Evolutionary conservation across 2,797 vertebrate species (phyloP).

Genomic region (Halcyon badia): DNA sequence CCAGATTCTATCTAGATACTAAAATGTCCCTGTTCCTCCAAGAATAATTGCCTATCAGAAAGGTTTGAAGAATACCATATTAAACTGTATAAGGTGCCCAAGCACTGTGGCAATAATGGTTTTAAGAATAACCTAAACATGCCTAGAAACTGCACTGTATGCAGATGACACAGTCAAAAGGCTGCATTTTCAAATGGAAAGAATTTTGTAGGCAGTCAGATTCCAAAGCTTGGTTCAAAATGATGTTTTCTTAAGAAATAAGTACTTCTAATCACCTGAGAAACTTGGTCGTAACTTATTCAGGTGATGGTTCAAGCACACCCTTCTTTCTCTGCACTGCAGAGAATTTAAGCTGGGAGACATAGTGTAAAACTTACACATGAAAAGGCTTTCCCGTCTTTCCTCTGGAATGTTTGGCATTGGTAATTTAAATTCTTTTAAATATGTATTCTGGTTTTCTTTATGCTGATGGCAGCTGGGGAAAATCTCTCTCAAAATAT

Average conservation of each 20-base stretch:
- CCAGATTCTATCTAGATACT: neutral
- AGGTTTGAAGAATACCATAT: neutral
- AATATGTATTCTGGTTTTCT: neutral
- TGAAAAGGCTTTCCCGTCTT: neutral
- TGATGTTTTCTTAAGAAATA: neutral
- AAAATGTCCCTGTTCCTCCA: neutral
- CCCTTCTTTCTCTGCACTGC: neutral
- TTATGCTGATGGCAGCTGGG: neutral
- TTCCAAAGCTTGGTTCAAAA: neutral
- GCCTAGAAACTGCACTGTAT: rapidly evolving
- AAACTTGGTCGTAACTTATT: neutral
- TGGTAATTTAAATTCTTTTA: neutral
- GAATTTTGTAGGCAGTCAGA: neutral
- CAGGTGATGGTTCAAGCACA: neutral
- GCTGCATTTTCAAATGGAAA: rapidly evolving
- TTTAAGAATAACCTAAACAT: neutral
- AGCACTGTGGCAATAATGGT: rapidly evolving
- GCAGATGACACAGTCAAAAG: neutral
- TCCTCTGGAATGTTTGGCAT: neutral
- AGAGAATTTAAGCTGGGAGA: neutral
- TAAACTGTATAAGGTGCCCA: neutral
- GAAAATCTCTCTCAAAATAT: neutral
- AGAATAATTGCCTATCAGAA: neutral
- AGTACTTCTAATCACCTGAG: neutral
- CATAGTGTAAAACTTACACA: rapidly evolving